Base-by-base conservation (phyloP, 2,888 invertebrate species). In the Lasioglossum oenotherae region DNA sequence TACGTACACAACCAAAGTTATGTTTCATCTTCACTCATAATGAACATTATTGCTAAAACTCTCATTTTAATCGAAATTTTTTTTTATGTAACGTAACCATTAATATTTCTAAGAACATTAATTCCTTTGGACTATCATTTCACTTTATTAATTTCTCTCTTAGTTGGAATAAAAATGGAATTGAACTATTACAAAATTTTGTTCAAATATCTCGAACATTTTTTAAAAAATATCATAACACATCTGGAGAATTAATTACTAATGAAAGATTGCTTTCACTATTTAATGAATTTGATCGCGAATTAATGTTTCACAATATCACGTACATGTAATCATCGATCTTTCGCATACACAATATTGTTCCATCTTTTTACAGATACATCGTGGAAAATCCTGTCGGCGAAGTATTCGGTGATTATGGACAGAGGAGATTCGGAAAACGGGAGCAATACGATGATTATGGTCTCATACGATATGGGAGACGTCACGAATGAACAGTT, bases 361-460 rank as follows among this genome's bases (percentile, higher is more conserved):
- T 38, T 4, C 19, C 4, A 35, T 38, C 27, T 16, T 49, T 27
- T 53, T 19, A 23, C 75, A 92, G 93, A 35, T 90, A 91, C 64
- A 76, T 87, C 27, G 67, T 89, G 41, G 92, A 92, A 23, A 92
- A 92, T 31, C 80, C 93, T 79, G 81, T 92, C 81, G 94, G 93
- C 76, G 96, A 96, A 31, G 19, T 14, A 82, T 96, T 96, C 89
- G 96, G 96, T 72, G 97, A 97, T 92, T 97, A 97, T 89, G 96
- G 96, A 1, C 95, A 97, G 92, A 95, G 97, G 93, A 89, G 97
- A 90, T 96, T 97, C 91, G 97, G 96, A 5, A 97, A 97, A 90
- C 96, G 97, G 2, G 97, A 97, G 84, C 96, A 96, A 35, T 97
- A 97, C 89, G 97, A 97, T 89, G 97, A 97, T 93, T 98, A 97